These are phyloP conservation scores for Drosophila punjabiensis DNA, from an alignment of 1,140 invertebrate genomes.

Conservation along the genomic window DNA sequence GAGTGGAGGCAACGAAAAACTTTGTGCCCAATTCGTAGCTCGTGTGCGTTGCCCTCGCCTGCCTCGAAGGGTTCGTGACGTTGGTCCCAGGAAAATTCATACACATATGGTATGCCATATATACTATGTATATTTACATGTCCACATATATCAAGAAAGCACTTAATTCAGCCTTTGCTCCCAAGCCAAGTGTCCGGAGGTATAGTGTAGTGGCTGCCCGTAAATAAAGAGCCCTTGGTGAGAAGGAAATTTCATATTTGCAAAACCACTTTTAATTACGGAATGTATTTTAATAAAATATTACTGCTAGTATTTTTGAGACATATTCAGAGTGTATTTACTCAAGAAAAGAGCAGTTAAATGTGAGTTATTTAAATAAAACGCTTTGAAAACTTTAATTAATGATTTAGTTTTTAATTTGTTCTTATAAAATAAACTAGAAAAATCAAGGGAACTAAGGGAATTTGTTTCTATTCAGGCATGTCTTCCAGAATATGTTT, in stretches of 20 bases:
- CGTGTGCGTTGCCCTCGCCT: slow-evolving; percentile 32
- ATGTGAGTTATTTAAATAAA: neutral
- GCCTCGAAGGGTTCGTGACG: slow-evolving; percentile 32
- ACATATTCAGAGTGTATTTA: neutral
- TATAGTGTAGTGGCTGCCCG: neutral
- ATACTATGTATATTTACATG: slow-evolving; percentile 18
- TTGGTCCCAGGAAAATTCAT: slow-evolving; percentile 41
- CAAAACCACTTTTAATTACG: slow-evolving; percentile 15
- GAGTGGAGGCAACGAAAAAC: slow-evolving; percentile 41
- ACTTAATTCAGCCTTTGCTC: slow-evolving; percentile 27
- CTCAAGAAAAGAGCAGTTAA: neutral
- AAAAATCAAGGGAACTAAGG: neutral
- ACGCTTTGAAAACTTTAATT: neutral
- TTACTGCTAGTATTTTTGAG: too few relatives aligned
- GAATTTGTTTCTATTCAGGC: neutral
- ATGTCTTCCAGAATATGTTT: too few relatives aligned
- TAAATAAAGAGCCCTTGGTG: slow-evolving; percentile 25
- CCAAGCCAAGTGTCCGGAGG: neutral
- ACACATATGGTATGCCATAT: slow-evolving; percentile 5
- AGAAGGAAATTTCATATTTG: slow-evolving; percentile 5
- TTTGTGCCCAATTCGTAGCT: slow-evolving; percentile 59
- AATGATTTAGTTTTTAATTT: neutral
- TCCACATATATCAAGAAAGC: slow-evolving; percentile 20
- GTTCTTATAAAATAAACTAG: neutral
- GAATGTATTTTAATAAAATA: slow-evolving; percentile 13